Conservation (phyloP, 1,140 invertebrate species). For the Oncopeltus fasciatus region DNA sequence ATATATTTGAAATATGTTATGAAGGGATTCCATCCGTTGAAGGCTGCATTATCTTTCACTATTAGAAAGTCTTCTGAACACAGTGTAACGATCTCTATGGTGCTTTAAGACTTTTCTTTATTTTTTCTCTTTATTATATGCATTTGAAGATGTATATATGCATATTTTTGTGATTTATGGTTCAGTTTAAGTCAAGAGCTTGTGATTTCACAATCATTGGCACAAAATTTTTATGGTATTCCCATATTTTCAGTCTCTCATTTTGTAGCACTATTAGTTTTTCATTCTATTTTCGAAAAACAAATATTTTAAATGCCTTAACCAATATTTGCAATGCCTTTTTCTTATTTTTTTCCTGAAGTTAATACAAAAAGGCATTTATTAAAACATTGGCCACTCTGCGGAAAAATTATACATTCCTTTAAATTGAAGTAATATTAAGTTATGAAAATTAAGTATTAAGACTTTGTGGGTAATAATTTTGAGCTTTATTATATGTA, state of each 20-base stretch:
- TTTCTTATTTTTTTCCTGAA: too few species aligned
- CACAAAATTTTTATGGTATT: not conserved
- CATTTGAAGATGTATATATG: not conserved
- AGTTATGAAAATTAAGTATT: not conserved
- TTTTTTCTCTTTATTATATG: too few species aligned
- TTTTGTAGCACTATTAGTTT: too few species aligned
- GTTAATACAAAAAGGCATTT: too few species aligned
- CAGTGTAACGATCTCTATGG: not conserved
- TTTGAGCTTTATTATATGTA: not conserved
- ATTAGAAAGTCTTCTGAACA: not conserved
- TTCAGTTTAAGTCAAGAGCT: not conserved
- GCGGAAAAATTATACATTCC: too few species aligned
- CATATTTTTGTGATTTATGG: not conserved
- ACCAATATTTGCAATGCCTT: too few species aligned
- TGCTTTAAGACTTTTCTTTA: not conserved
- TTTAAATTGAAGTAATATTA: not conserved
- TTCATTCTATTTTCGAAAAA: too few species aligned
- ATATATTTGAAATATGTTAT: not conserved
- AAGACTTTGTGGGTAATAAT: slow-evolving; percentile 3
- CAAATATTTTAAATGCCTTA: too few species aligned
- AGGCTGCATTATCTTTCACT: not conserved
- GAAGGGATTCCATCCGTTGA: slow-evolving; percentile 3
- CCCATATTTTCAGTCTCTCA: too few species aligned
- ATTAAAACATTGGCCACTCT: too few species aligned
- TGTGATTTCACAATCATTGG: not conserved